phyloP scores from a whole-genome alignment of 2,113 vertebrate genomes.

The Thalassarche chlororhynchos region DNA sequence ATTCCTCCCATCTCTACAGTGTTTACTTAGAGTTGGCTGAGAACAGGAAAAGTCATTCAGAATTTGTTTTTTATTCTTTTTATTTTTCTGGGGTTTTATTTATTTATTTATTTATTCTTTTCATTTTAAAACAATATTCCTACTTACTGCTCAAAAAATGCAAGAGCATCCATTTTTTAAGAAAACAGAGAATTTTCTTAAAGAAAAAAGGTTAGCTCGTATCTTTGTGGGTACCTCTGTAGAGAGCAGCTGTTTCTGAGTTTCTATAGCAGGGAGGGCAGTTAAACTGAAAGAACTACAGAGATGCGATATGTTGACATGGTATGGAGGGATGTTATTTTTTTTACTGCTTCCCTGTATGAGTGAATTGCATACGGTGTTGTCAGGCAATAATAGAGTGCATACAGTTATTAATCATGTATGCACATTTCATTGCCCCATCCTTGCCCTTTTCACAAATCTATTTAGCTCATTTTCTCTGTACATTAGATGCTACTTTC shows the following conservation, averaged over 20 bases:
- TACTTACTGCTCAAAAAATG: not conserved
- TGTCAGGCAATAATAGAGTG: not conserved
- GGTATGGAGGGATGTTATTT: not conserved
- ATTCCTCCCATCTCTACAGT: not conserved
- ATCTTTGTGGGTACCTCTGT: not conserved
- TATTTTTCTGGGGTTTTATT: not conserved
- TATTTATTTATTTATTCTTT: not conserved
- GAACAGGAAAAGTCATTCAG: not conserved
- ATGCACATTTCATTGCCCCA: not conserved
- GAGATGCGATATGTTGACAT: not conserved
- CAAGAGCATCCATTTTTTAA: not conserved
- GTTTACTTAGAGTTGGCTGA: not conserved
- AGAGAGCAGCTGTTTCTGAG: not conserved
- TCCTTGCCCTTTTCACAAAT: not conserved
- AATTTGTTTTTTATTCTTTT: not conserved
- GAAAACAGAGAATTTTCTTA: not conserved
- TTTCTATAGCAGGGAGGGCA: not conserved
- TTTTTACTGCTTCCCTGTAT: not conserved
- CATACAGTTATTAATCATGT: not conserved
- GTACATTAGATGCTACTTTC: not conserved
- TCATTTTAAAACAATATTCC: not conserved
- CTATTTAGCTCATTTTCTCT: not conserved
- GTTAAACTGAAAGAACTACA: not conserved
- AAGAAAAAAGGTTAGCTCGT: not conserved
- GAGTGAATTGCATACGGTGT: accelerated